Base-by-base conservation (phyloP, 2,113 vertebrate genomes). In the Nothocercus julius region DNA sequence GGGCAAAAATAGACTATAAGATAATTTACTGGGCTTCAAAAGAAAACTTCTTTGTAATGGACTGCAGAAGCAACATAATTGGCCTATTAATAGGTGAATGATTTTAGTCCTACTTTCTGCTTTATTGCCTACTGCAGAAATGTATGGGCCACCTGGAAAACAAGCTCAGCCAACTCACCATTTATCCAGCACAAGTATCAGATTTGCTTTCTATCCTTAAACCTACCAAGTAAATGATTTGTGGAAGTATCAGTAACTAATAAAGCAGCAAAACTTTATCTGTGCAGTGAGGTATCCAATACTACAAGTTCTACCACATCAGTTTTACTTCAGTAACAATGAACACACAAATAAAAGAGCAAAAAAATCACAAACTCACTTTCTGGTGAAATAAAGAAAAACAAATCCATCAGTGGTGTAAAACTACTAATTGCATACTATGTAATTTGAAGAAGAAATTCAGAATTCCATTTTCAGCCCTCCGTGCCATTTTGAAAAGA, bases 61-160 rank as follows among this genome's bases (percentile, higher is more conserved):
- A 62, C 77, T 73, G 34, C 8, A 82, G 64, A 86, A 93, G 58
- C 21, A 90, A 74, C 19, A 9, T 89, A 75, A 86, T 61, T 81
- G 62, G 30, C 16, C 34, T 81, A 6, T 74, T 86, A 92, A 61
- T 78, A 92, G 88, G 45, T 77, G 11, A 84, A 68, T 76, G 1
- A 81, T 78, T 95, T 90, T 76, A 45, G 24, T 53, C 36, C 34
- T 79, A 9, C n/a, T 58, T 88, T 92, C 61, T 94, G 73, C 61
- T 70, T 93, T 83, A 51, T 56, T 75, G 42, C 77, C 56, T 78
- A 9, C 62, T 84, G 47, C 66, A 89, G 73, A 61, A 83, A 78
- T 62, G 34, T 72, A 27, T 13, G 42, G 69, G 25, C 76, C 61
- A 51, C 82, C 77, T 89, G 56, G 61, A 93, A 93, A 89, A 88